Evolutionary conservation across 2,888 invertebrate genomes (phyloP), one percentile per base, ranked within the genome.

Genomic region (Halictus ligatus): DNA sequence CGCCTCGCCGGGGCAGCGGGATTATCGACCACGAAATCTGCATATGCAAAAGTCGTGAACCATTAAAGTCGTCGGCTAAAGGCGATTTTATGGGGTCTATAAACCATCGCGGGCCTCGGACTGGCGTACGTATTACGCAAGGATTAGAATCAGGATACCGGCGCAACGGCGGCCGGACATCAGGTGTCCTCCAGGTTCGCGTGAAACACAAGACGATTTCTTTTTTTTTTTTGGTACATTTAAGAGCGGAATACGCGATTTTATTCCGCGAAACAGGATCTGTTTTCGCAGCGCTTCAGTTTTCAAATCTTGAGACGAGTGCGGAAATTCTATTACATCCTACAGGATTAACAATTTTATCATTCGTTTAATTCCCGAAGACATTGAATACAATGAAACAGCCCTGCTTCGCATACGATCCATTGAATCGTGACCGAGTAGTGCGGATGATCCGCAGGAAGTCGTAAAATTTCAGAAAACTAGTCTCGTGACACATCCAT

Each of bases 41-140:
- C 94, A 94, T 94, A 93, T 93, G 91, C 90, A 91, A 93, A 90
- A 94, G 94, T 93, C 94, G 93, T 93, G 93, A 92, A 93, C 93
- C 92, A 94, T 94, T 94, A 94, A 93, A 93, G 92, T 92, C 89
- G 83, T 84, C 89, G 88, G 85, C 83, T 89, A 88, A 89, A 88
- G 87, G 86, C 88, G 88, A 91, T 90, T 93, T 92, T 93, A 93
- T 86, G 87, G 88, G 85, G 81, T 75, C 91, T 92, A 91, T 93
- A 93, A 93, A 94, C 89, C 89, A 89, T 88, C 73, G 48, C 72
- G 46, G 67, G n/a, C 8, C 80, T 75, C 75, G 48, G 71, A 72
- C 21, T 25, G 72, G 88, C 88, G 89, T 89, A 91, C 86, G 88
- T 88, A 90, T 92, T 92, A 93, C 92, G 90, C 89, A 90, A 92